Conservation (phyloP, 2,888 invertebrate genomes). For the Panzeria rudis region DNA sequence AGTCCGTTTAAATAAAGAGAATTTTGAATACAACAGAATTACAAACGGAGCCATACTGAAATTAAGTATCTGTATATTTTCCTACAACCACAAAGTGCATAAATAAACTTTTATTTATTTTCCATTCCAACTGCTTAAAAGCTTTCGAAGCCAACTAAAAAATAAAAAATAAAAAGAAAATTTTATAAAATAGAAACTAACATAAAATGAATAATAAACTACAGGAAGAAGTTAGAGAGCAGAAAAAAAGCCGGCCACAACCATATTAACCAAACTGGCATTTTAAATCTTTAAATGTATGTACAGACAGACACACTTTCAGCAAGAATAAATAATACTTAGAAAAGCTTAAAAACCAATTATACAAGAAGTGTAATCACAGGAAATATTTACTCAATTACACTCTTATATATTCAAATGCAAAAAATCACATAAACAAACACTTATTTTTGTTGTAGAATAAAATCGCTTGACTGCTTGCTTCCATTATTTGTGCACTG, state of each 20-base stretch:
- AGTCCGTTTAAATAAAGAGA: neutral
- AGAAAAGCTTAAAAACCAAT: neutral
- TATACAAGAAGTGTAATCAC: conserved; percentile 22
- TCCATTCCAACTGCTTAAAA: conserved; percentile 45
- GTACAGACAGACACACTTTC: neutral
- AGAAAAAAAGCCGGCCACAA: neutral
- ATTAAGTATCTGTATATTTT: conserved; percentile 2
- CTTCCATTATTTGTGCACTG: neutral
- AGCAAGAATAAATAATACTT: neutral
- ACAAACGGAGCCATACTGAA: neutral
- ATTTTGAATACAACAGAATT: conserved; percentile 24
- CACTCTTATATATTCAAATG: conserved; percentile 2
- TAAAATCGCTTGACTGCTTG: neutral
- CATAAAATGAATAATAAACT: conserved; percentile 16
- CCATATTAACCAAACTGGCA: conserved; percentile 9
- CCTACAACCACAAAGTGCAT: conserved; percentile 62
- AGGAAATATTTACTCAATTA: conserved; percentile 32
- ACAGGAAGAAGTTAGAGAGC: neutral
- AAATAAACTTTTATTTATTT: conserved; percentile 59
- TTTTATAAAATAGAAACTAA: neutral
- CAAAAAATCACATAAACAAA: neutral
- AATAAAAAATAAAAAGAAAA: conserved; percentile 2
- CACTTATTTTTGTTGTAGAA: too few relatives aligned
- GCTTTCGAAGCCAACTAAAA: conserved; percentile 36
- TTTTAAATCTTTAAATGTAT: conserved; percentile 10